Evolutionary conservation across 2,888 invertebrate species (phyloP), one percentile per base, ranked within the genome.

Genomic region (Phania funesta): DNA sequence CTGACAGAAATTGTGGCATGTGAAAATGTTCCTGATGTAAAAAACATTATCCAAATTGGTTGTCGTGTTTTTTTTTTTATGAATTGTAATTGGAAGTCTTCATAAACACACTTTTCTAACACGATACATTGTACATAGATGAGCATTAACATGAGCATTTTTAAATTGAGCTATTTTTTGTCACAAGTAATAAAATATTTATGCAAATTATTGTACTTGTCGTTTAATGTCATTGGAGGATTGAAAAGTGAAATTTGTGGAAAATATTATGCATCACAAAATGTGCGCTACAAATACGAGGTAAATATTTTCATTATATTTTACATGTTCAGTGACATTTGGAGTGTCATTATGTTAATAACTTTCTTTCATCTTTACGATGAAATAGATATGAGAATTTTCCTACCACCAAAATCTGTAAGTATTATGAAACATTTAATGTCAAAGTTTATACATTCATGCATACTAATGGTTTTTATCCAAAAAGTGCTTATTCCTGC

Each of bases 1-100:
- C 50, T 48, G 60, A 44, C 44, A 38, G 38, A 32, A 52, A 18
- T 76, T 65, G 60, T 76, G 60, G 71, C 80, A 60, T 80, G 80
- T 71, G 71, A 80, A 80, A 67, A 68, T 68, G 26, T 62, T 65
- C 29, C 56, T 29, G 35, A 46, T 64, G 38, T n/a, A n/a, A 32
- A 48, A 75, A 58, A 44, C 18, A 41, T 58, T 54, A 38, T 50
- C 46, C 13, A 52, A 65, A 64, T 74, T 65, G 32, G 38, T 48
- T 56, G 48, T 29, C 16, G 29, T 62, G 38, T 29, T 26, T 20
- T 35, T 8, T 11, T 35, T 54, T 41, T 64, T 18, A 48, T 32
- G 56, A 54, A 56, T 60, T 67, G 22, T 76, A 52, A 76, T 60
- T 41, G 29, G 20, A 50, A 16, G 38, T 67, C 22, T 58, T 58